Evolutionary conservation across 2,797 vertebrate genomes (phyloP).

Genomic region (Amniataba percoides): DNA sequence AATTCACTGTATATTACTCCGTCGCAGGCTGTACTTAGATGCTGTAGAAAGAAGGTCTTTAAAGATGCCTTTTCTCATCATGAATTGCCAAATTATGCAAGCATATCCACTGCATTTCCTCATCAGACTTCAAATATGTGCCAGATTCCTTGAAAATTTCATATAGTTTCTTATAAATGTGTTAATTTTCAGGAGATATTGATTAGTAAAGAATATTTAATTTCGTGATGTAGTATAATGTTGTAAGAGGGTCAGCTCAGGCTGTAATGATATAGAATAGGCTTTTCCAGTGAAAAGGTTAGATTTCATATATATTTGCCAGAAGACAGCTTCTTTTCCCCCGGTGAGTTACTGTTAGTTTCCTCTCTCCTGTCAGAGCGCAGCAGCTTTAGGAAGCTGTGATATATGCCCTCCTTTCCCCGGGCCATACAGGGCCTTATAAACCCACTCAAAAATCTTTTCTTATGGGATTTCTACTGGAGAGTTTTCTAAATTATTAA

Average conservation of each 20-base stretch:
- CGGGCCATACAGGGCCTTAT: constrained; percentile 79
- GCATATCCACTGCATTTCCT: constrained; percentile 70
- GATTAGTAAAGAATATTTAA: constrained; percentile 45
- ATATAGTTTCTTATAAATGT: constrained; percentile 32
- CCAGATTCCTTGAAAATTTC: constrained; percentile 54
- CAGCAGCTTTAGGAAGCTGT: constrained; percentile 75
- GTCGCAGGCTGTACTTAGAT: constrained; percentile 50
- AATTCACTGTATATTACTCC: constrained; percentile 50
- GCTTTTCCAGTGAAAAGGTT: constrained; percentile 65
- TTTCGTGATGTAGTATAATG: constrained; percentile 52
- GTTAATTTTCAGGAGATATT: constrained; percentile 54
- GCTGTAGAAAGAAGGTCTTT: constrained; percentile 36
- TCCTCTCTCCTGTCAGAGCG: constrained; percentile 67
- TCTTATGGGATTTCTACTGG: constrained; percentile 81
- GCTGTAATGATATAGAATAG: constrained; percentile 59
- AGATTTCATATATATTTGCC: constrained; percentile 71
- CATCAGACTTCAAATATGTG: constrained; percentile 58
- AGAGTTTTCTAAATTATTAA: constrained; percentile 86
- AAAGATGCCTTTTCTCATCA: constrained; percentile 73
- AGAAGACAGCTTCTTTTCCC: constrained; percentile 59
- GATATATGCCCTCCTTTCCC: constrained; percentile 79
- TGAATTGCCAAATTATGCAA: constrained; percentile 80
- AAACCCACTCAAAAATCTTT: constrained; percentile 80
- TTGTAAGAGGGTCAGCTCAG: constrained; percentile 45
- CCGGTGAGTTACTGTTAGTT: constrained; percentile 63